Base-by-base conservation (phyloP, 2,113 vertebrate species). In the Pterocles gutturalis region DNA sequence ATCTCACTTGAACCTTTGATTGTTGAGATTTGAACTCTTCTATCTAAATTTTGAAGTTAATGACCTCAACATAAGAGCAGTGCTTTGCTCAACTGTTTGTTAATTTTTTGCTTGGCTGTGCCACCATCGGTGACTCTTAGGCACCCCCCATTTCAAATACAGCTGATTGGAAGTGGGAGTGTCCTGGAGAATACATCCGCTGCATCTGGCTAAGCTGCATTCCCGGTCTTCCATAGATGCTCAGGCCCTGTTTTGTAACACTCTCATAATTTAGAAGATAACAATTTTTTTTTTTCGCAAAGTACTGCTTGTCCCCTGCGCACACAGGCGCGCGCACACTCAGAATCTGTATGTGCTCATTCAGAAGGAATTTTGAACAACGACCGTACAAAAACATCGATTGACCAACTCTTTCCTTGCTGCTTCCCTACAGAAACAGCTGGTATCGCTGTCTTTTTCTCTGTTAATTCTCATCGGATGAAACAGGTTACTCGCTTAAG, bases 51-150 rank as follows among this genome's bases (percentile, higher is more conserved):
- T 28, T 29, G 45, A 41, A 62, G 55, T 19, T 17, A 16, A 58
- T 26, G 8, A 54, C 60, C n/a, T 54, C 55, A 34, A 0, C 0
- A 0, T 33, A 16, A 12, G 34, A 17, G 57, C 4, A 31, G 17
- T 61, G 45, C 24, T 54, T 31, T 20, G 70, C 66, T 58, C 11
- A 25, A 7, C 15, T 34, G 10, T 5, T 0, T 17, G 48, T 25
- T 46, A 7, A 6, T 60, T 22, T 9, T 60, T 22, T 9, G 62
- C 38, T 53, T 73, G 73, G 33, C 78, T 58, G 54, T 72, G 89
- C 41, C 34, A 2, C 72, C 64, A 0, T 26, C 33, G 2, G 75
- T 29, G 71, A 7, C 43, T 71, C 21, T 33, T 13, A 24, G 53
- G 36, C 43, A 31, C 21, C 46, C 33, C 58, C 29, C 33, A 1